Evolutionary conservation across 2,797 vertebrate species (phyloP).

Genomic region (Cirrhinus molitorella): DNA sequence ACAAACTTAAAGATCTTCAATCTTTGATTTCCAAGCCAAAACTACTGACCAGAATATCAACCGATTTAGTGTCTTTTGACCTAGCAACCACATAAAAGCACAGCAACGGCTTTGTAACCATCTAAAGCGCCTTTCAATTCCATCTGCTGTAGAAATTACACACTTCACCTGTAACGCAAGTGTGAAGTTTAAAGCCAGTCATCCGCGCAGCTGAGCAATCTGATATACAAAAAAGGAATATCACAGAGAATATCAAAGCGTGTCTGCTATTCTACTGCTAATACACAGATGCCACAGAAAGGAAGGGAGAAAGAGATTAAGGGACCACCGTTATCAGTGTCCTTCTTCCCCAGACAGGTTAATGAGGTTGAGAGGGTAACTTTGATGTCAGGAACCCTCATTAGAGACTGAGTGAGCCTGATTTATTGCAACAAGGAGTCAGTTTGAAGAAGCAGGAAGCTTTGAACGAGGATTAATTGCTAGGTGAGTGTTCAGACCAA

Average conservation of each 20-base stretch:
- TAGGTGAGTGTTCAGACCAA: slow-evolving; percentile 61
- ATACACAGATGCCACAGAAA: slow-evolving; percentile 1
- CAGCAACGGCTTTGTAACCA: background rate
- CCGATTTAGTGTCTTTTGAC: background rate
- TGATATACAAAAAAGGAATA: background rate
- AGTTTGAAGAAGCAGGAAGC: slow-evolving; percentile 65
- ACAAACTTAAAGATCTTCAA: background rate
- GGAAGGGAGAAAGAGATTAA: slow-evolving; percentile 38
- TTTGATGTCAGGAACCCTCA: slow-evolving; percentile 71
- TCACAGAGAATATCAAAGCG: slow-evolving; percentile 7
- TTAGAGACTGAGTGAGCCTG: slow-evolving; percentile 70
- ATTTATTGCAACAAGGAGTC: slow-evolving; percentile 71
- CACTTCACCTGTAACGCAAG: slow-evolving; percentile 2
- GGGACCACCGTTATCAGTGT: slow-evolving; percentile 52
- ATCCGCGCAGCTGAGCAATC: background rate
- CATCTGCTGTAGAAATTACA: background rate
- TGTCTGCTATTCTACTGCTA: slow-evolving; percentile 7
- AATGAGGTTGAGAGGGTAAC: slow-evolving; percentile 72
- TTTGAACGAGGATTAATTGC: slow-evolving; percentile 70
- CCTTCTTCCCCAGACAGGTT: slow-evolving; percentile 73
- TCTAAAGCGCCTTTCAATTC: background rate
- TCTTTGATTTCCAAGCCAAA: background rate
- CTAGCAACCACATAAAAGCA: background rate
- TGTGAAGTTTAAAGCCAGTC: background rate
- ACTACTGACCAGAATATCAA: background rate